Evolutionary conservation across 2,113 vertebrate genomes (phyloP), one percentile per base, ranked within the genome.

Genomic region (Oxyruncus cristatus): DNA sequence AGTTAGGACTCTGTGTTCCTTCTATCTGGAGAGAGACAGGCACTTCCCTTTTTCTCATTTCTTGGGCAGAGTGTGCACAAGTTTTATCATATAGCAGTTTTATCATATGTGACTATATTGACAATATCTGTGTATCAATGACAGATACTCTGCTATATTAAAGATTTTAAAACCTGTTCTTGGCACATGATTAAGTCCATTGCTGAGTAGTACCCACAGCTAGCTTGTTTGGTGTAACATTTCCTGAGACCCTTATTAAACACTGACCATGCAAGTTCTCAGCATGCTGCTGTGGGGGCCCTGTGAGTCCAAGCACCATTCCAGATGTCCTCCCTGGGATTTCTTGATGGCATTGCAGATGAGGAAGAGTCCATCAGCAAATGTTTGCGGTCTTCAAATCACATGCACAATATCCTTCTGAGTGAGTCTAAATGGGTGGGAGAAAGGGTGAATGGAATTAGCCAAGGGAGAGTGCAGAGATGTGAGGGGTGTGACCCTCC

Each of bases 261-360:
- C 2, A 24, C 14, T 15, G 16, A 55, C 9, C 3, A 12, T 50
- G 6, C 8, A 85, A 87, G 9, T 4, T n/a, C 19, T 81, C 24
- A 84, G 14, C 17, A n/a, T 35, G 16, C 46, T 66, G 14, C 17
- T 71, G 15, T 15, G 32, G 24, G 11, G 6, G 2, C 9, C 6
- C 16, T 2, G 2, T 63, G 28, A 6, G 3, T 37, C 20, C n/a
- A n/a, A 44, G 32, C 14, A 53, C 0, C 0, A 52, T 53, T 75
- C 61, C 0, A 0, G 14, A 24, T 42, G 9, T 62, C 42, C 62
- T 26, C 11, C 6, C 20, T 58, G 17, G 12, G 9, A 42, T 67
- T 88, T 87, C 37, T 53, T 49, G 8, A 59, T 61, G 32, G 5
- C 26, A 37, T 8, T 35, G 5, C 12, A 81, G 44, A 39, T 49